Evolutionary conservation across 2,113 vertebrate species (phyloP).

Genomic region (Panthera uncia): DNA sequence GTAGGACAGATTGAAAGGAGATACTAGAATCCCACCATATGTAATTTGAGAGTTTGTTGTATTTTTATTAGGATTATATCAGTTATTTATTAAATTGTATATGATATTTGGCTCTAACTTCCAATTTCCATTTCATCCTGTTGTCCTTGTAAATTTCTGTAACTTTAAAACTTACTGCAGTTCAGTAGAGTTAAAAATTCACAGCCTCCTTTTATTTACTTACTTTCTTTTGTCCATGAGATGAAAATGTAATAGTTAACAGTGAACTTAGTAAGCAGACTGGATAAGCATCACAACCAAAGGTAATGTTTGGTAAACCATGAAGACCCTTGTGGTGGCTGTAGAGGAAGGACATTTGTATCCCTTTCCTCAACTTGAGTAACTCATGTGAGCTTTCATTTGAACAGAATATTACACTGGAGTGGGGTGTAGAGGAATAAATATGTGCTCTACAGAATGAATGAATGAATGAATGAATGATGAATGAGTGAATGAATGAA

Average conservation of each 20-base stretch:
- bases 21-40: not conserved
- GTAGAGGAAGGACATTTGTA: accelerated
- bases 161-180: not conserved
- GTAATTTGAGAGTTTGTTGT: not conserved
- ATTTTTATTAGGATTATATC: not conserved
- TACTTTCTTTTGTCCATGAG: not conserved
- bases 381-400: not conserved
- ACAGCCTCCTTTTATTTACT: not conserved
- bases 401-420: not conserved
- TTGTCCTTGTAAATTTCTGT: not conserved
- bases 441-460: not conserved
- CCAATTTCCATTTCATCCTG: not conserved
- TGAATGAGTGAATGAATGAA: too few relatives aligned
- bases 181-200: not conserved
- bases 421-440: not conserved
- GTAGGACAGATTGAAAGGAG: not conserved
- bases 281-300: not conserved
- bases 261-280: not conserved
- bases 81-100: not conserved
- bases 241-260: not conserved
- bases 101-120: not conserved
- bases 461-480: too few relatives aligned
- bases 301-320: not conserved
- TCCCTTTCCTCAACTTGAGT: not conserved
- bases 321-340: not conserved